These are phyloP conservation scores for Tangara arthus DNA, from an alignment of 2,797 vertebrate species.

Conservation along the genomic window DNA sequence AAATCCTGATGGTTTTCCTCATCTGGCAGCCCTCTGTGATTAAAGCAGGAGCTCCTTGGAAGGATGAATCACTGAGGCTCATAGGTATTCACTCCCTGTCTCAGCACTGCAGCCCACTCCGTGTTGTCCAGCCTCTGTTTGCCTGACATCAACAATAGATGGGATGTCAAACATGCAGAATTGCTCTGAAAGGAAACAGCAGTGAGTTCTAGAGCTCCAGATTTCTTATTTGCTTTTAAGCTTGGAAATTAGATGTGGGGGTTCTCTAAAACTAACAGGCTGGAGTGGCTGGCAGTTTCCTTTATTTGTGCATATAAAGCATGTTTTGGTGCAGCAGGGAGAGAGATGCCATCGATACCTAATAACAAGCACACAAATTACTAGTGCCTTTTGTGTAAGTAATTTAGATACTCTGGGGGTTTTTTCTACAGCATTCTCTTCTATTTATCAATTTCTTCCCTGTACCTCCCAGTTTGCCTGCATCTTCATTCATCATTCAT, in stretches of 20 bases:
- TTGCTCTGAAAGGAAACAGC: constrained; percentile 35
- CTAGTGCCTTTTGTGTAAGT: constrained; percentile 8
- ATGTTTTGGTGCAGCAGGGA: background rate
- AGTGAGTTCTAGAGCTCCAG: background rate
- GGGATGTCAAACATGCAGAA: constrained; percentile 43
- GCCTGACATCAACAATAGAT: constrained; percentile 53
- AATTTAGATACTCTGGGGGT: constrained; percentile 1
- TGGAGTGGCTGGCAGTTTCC: background rate
- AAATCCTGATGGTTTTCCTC: constrained; percentile 51
- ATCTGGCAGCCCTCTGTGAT: constrained; percentile 59
- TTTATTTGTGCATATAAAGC: background rate
- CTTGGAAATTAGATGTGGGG: constrained; percentile 1
- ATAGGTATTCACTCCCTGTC: constrained; percentile 49
- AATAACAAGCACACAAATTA: constrained; percentile 29
- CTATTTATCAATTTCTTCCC: constrained; percentile 40
- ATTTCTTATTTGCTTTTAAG: constrained; percentile 28
- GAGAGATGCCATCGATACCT: background rate
- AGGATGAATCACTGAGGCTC: constrained; percentile 49
- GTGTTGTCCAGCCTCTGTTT: constrained; percentile 28
- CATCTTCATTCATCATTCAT: constrained; percentile 53
- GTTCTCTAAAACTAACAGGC: background rate
- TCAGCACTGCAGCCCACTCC: constrained; percentile 27
- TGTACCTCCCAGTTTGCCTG: background rate
- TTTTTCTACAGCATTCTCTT: background rate
- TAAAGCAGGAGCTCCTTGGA: constrained; percentile 37